Base-by-base conservation (phyloP, 2,797 vertebrate species). In the Pseudotriccus pelzelni region DNA sequence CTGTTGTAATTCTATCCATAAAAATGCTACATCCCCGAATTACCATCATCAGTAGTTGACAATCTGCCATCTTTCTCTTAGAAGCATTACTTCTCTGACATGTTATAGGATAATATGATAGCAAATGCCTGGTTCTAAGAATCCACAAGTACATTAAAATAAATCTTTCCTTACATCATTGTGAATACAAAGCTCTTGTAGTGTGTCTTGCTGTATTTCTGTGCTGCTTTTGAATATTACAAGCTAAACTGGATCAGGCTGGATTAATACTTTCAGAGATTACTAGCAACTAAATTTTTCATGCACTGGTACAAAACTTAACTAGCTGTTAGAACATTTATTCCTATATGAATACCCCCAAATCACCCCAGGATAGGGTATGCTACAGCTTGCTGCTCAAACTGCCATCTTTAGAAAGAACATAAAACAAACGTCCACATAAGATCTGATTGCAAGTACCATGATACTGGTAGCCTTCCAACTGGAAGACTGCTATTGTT, bases 261-360 rank as follows among this genome's bases (percentile, higher is more conserved):
- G 68, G 64, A 64, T 96, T 91, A 93, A 8, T 68, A 72, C 15
- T 85, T 72, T 64, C 58, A 75, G 66, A 84, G 82, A 94, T 87
- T 90, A 91, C 30, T 50, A 75, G 12, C 0, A 6, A 49, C 63
- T 77, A 62, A 67, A 70, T 80, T 94, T 62, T 78, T 88, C 30
- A 41, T 37, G 64, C 22, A 49, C 19, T 32, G 22, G 24, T 69
- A 64, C 46, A 75, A 66, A 92, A 85, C 21, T 23, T 39, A 90
- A 79, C 34, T 56, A 81, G n/a, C 64, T 81, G 41, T 78, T 82
- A 39, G 24, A 63, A 23, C 17, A 46, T 36, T 89, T 68, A 62
- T 66, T 89, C 46, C 36, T 56, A 21, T 23, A 74, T 9, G 43
- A 81, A 91, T 30, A 81, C 19, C 11, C 27, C 10, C 1, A 79